Evolutionary conservation across 2,888 invertebrate genomes (phyloP).

Genomic region (Dasysyrphus tricinctus): DNA sequence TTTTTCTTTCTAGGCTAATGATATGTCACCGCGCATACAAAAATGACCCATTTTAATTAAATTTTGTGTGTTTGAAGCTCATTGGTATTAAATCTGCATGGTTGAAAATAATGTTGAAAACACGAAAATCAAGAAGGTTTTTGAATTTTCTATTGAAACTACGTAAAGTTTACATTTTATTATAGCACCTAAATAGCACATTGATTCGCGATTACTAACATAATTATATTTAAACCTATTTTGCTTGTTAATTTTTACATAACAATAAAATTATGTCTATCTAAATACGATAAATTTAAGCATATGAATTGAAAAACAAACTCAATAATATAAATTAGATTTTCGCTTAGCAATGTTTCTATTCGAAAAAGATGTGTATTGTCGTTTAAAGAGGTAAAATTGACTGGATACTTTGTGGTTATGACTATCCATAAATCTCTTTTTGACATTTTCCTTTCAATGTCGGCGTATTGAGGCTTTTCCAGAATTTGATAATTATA

Average conservation of each 20-base stretch:
- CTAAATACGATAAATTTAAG: constrained; percentile 35
- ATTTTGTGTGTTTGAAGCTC: too few relatives aligned
- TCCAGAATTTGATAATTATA: constrained; percentile 77
- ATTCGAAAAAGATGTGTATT: constrained; percentile 58
- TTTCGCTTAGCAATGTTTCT: constrained; percentile 31
- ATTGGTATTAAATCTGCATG: too few relatives aligned
- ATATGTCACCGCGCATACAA: too few relatives aligned
- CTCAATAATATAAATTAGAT: constrained; percentile 3
- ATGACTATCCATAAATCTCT: not conserved
- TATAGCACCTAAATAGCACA: constrained; percentile 48
- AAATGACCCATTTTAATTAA: too few relatives aligned
- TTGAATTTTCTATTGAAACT: constrained; percentile 37
- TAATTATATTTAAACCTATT: constrained; percentile 27
- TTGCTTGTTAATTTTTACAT: constrained; percentile 24
- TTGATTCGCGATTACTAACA: constrained; percentile 30
- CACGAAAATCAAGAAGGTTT: not conserved
- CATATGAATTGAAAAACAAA: not conserved
- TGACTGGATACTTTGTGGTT: constrained; percentile 21
- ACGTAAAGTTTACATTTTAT: constrained; percentile 22
- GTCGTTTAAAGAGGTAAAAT: constrained; percentile 59
- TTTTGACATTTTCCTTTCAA: not conserved
- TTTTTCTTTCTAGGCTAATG: too few relatives aligned
- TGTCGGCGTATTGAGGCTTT: not conserved
- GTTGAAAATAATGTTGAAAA: not conserved
- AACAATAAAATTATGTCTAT: constrained; percentile 49